Conservation (phyloP, 2,113 vertebrate genomes). For the Epinephelus lanceolatus region DNA sequence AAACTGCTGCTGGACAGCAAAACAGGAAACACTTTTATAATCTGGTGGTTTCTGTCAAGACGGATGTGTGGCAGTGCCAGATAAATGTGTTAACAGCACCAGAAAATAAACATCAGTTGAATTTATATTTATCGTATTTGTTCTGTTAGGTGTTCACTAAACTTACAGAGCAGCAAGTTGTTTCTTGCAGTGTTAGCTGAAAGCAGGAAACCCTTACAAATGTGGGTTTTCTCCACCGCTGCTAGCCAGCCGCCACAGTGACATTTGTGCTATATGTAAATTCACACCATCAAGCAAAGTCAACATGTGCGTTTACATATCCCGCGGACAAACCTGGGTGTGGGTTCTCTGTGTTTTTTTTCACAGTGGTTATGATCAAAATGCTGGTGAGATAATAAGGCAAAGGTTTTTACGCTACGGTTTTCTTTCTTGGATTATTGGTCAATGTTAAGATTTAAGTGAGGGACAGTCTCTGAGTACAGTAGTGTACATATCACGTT, state of each 20-base stretch:
- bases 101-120: background rate
- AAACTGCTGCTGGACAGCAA: background rate
- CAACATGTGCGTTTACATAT: background rate
- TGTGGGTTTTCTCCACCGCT: background rate
- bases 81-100: background rate
- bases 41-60: background rate
- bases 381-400: background rate
- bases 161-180: background rate
- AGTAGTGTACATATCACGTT: background rate
- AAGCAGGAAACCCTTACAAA: constrained; percentile 36
- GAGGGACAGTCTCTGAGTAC: background rate
- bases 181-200: background rate
- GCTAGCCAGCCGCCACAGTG: background rate
- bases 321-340: background rate
- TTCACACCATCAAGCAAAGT: background rate
- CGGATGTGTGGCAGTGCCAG: background rate
- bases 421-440: background rate
- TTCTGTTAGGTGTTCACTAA: background rate
- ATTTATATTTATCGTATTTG: background rate
- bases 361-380: background rate
- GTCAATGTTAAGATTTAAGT: background rate
- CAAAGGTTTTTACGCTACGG: background rate
- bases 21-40: background rate
- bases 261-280: constrained; percentile 38
- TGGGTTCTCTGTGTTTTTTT: background rate